Evolutionary conservation across 1,140 invertebrate genomes (phyloP), one percentile per base, ranked within the genome.

Genomic region (Euura saliciscinereae): DNA sequence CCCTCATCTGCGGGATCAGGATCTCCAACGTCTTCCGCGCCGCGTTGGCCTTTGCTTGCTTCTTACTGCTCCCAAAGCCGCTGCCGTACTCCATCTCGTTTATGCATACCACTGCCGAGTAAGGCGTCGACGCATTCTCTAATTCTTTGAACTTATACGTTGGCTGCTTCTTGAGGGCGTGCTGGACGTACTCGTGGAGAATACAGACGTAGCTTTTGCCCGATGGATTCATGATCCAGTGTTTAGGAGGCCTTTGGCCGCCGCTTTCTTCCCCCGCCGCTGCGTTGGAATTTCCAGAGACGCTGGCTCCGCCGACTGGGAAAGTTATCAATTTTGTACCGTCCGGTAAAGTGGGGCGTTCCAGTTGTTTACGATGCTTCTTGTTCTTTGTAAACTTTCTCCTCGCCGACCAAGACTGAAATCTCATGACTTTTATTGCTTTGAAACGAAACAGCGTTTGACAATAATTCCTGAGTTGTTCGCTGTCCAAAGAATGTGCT

Each of bases 121-220:
- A 98, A 1, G 97, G 97, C 1, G 93, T 96, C 7, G 95, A 92
- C 4, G 97, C 94, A 89, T 98, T 98, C 88, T 98, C 96, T 77
- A 98, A 88, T 90, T 98, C 96, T 83, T 95, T 94, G 84, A 97
- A 98, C 83, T 94, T 91, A 87, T 98, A 99, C 6, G 93, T 93
- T 3, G 97, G 97, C 80, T 98, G 96, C 72, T 96, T 95, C 84
- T 97, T 96, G 69, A 98, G 87, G 7, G 96, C 96, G 83, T 97
- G 95, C 78, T 98, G 96, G 44, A 98, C 95, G 88, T 98, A 99
- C 86, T 99, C 97, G 82, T 99, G 97, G 70, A 99, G 90, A 83
- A 98, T 98, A 81, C 97, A 98, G n/a, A 99, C 94, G 82, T 96
- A 97, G 79, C 94, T 96, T 85, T 96, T 96, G n/a, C 95, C 95